Percentiles rank a stretch among this genome's conserved stretches.
Evolutionary conservation across 1,140 invertebrate genomes (phyloP).

Genomic region (Meloidogyne floridensis): DNA sequence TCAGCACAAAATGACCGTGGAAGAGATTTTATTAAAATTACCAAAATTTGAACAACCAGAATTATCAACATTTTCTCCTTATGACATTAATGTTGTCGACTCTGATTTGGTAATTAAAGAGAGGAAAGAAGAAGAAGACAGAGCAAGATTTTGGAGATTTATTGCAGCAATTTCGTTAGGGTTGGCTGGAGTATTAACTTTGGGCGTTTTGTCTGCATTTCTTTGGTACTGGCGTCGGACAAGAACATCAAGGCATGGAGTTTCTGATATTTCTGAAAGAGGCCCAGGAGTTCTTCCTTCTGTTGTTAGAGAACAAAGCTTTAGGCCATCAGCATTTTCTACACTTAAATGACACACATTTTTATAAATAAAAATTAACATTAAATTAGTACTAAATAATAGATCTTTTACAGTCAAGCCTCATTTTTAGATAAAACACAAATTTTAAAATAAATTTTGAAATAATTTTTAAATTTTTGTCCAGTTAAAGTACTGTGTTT

Average conservation of each 20-base stretch:
- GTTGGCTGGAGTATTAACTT: slow-evolving; percentile 51
- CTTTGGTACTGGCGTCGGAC: slow-evolving; percentile 44
- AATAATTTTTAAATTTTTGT: too few species aligned
- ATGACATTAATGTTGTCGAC: slow-evolving; percentile 61
- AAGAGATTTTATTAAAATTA: slow-evolving; percentile 59
- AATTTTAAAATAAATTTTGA: too few species aligned
- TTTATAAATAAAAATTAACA: not conserved
- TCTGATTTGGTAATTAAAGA: slow-evolving; percentile 54
- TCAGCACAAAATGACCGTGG: slow-evolving; percentile 53
- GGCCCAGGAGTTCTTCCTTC: slow-evolving; percentile 11
- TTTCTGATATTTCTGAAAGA: slow-evolving; percentile 11
- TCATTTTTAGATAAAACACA: too few species aligned
- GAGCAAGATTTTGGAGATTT: slow-evolving; percentile 33
- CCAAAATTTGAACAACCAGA: slow-evolving; percentile 58
- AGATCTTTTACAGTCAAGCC: too few species aligned
- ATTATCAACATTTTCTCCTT: slow-evolving; percentile 58
- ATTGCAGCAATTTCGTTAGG: slow-evolving; percentile 58
- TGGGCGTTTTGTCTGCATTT: slow-evolving; percentile 51
- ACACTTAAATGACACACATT: slow-evolving; percentile 20
- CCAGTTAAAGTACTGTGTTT: too few species aligned
- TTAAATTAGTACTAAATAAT: too few species aligned
- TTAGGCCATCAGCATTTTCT: slow-evolving; percentile 24
- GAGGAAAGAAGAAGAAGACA: slow-evolving; percentile 26
- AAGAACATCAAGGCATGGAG: not conserved
- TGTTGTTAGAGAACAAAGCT: slow-evolving; percentile 25